Percentiles rank a stretch among this genome's conserved stretches.
These are phyloP conservation scores for Zelleria hepariella DNA, from an alignment of 2,888 invertebrate species.

Conservation along the genomic window DNA sequence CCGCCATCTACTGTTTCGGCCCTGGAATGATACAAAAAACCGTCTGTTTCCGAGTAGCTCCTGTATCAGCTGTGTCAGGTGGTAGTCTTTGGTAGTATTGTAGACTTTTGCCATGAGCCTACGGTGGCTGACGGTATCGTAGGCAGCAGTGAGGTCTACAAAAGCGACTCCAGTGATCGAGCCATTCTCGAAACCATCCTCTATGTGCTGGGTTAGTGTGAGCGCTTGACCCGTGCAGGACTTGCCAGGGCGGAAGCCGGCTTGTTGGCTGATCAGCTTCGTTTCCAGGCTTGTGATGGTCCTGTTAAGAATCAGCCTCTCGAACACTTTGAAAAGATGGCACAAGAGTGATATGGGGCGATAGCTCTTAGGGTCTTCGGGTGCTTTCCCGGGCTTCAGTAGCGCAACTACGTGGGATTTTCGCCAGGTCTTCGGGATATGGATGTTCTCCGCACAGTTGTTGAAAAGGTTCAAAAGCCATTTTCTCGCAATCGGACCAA, in stretches of 20 bases:
- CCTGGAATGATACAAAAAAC: neutral
- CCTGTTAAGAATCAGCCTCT: neutral
- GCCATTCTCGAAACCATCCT: too few species aligned
- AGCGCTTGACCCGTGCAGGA: too few species aligned
- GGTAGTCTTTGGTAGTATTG: neutral
- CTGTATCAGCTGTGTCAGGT: neutral
- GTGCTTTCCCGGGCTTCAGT: slow-evolving; percentile 7
- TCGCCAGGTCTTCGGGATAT: neutral
- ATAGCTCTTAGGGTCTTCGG: slow-evolving; percentile 5
- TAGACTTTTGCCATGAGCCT: neutral
- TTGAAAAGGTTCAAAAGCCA: neutral
- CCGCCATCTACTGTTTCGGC: too few species aligned
- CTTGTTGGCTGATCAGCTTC: neutral
- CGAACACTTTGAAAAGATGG: slow-evolving; percentile 3
- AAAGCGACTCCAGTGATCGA: too few species aligned
- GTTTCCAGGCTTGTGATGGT: neutral
- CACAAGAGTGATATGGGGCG: slow-evolving; percentile 5
- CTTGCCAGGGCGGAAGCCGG: neutral
- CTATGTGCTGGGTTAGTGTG: too few species aligned
- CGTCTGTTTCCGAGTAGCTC: neutral
- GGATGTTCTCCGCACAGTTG: neutral
- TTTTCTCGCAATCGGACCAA: neutral
- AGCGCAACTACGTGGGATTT: too few species aligned
- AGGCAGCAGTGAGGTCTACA: too few species aligned
- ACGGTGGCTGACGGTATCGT: neutral